A percentile compares a stretch with the other conserved stretches of the same genome.
phyloP scores from a whole-genome alignment of 1,140 invertebrate genomes.

The Ruditapes philippinarum region DNA sequence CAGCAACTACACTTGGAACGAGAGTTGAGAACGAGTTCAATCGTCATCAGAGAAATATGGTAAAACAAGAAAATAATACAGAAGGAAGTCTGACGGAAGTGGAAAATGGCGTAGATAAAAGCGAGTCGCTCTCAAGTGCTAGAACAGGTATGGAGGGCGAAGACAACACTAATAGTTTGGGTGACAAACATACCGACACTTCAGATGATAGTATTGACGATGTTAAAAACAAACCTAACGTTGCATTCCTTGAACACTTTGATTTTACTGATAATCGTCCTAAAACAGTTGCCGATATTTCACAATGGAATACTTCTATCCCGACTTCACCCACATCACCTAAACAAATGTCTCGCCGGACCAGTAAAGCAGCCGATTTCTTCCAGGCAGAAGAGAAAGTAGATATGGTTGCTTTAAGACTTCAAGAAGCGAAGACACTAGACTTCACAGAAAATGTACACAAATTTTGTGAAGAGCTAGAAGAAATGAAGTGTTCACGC shows the following conservation, averaged over 20 bases:
- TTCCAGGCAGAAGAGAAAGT: constrained; percentile 56
- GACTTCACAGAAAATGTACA: constrained; percentile 55
- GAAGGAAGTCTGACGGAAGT: neutral
- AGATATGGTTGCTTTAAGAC: constrained; percentile 36
- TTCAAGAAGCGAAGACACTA: constrained; percentile 28
- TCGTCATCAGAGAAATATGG: neutral
- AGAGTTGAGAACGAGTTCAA: constrained; percentile 35
- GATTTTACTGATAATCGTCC: neutral
- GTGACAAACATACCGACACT: neutral
- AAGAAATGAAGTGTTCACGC: constrained; percentile 20
- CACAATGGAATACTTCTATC: neutral
- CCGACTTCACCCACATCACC: constrained; percentile 44
- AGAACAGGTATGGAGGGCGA: neutral
- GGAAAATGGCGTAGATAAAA: neutral
- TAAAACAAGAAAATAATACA: neutral
- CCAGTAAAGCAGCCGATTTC: constrained; percentile 37
- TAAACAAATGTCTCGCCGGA: neutral
- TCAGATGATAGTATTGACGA: neutral
- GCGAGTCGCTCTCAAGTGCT: neutral
- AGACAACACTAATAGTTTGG: neutral
- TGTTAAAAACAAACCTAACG: neutral
- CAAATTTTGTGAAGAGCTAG: constrained; percentile 57
- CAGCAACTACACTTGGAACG: constrained; percentile 32
- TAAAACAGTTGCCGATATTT: constrained; percentile 12
- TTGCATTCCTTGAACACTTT: constrained; percentile 34